Base-by-base conservation (phyloP, 2,888 invertebrate genomes). In the Sisyra nigra region DNA sequence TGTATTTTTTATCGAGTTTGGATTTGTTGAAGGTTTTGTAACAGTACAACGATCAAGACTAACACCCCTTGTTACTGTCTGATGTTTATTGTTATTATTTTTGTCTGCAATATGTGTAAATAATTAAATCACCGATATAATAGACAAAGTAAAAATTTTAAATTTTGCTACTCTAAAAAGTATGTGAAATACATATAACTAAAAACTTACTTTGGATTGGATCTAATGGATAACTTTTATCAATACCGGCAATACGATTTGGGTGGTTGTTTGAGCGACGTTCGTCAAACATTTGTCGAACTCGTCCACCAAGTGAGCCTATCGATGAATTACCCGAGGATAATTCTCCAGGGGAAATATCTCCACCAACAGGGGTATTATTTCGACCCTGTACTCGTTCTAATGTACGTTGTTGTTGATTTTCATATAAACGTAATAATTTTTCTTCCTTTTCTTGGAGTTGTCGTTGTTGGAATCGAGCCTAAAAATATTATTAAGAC, bases 221-320 rank as follows among this genome's bases (percentile, higher is more conserved):
- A 54, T 84, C 80, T 1, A 87, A 65, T 0, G 84, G 86, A 60
- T 85, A 80, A 56, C 85, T 84, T 53, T 80, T 79, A 62, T 87
- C 86, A 49, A 84, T 78, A 30, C 84, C 84, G 3, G 74, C 76
- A 45, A 70, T 70, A 51, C 80, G 80, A 14, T 67, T 66, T 24
- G 24, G 24, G 24, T 24, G 24, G 7, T 24, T 30, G n/a, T 37
- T 15, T 7, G 31, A 14, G 32, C 84, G 72, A 18, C 84, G 72
- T 57, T 86, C 86, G 55, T 86, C 83, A 55, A 87, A 87, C 80
- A 87, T 80, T 65, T 86, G 86, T 10, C 87, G 76, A 19, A 86
- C 85, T 76, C 54, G 52, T 34, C 57, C 57, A 9, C 45, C 40
- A 8, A 37, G 7, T 37, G 41, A n/a, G 32, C 10, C 34, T 44